phyloP scores from a whole-genome alignment of 2,797 vertebrate species.

The Sorex maritimensis region DNA sequence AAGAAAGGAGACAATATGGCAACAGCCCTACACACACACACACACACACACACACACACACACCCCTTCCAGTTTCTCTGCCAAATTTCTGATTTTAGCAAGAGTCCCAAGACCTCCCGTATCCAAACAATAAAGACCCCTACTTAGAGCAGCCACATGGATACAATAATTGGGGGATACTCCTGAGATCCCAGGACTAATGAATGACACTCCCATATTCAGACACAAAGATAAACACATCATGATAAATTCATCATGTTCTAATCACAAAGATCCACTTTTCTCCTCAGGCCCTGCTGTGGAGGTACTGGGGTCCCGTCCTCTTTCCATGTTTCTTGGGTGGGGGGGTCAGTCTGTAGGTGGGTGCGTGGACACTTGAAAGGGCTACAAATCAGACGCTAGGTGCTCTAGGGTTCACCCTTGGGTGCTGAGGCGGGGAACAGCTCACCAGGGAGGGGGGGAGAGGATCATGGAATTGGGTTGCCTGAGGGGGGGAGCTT shows the following conservation, averaged over 20 bases:
- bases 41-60: too few relatives aligned
- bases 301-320: neutral
- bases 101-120: neutral
- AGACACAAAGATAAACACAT: neutral
- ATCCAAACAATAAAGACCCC: neutral
- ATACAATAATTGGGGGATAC: neutral
- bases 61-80: neutral
- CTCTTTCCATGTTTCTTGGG: neutral
- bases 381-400: too few relatives aligned
- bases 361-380: too few relatives aligned
- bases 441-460: neutral
- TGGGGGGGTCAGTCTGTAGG: neutral
- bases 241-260: too few relatives aligned
- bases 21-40: too few relatives aligned
- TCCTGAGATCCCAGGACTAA: neutral
- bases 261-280: neutral
- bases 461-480: neutral
- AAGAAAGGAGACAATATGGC: neutral
- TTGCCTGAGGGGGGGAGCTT: neutral
- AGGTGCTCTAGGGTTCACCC: too few relatives aligned
- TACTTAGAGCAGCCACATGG: neutral
- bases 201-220: neutral
- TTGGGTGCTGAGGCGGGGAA: neutral
- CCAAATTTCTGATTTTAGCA: slow-evolving; percentile 7
- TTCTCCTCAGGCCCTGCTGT: neutral